Conservation (phyloP, 2,888 invertebrate genomes). For the Lymantria dispar region DNA sequence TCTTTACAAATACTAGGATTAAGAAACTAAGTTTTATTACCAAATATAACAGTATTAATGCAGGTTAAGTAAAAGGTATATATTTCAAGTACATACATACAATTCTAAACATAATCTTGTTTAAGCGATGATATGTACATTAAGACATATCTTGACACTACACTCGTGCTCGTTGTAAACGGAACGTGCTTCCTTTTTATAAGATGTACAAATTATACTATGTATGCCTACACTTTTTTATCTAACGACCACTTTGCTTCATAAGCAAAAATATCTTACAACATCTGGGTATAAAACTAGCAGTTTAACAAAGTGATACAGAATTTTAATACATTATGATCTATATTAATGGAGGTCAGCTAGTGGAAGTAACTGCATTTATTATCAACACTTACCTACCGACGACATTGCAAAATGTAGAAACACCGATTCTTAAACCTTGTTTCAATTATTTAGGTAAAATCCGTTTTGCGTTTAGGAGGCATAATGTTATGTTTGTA, state of each 20-base stretch:
- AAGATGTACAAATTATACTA: constrained; percentile 4
- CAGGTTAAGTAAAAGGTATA: constrained; percentile 50
- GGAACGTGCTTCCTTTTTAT: constrained; percentile 1
- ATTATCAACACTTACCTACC: constrained; percentile 50
- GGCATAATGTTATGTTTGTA: constrained; percentile 8
- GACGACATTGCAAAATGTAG: constrained; percentile 48
- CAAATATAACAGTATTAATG: constrained; percentile 52
- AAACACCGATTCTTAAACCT: constrained; percentile 41
- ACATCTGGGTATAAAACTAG: constrained; percentile 11
- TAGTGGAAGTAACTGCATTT: constrained; percentile 60
- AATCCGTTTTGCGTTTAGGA: constrained; percentile 26
- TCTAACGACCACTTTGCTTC: constrained; percentile 1
- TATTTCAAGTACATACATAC: constrained; percentile 46
- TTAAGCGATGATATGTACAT: constrained; percentile 17
- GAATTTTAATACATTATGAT: constrained; percentile 61
- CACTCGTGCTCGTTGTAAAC: constrained; percentile 3
- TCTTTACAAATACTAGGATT: constrained; percentile 62
- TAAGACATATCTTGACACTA: background rate
- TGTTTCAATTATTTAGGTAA: constrained; percentile 29
- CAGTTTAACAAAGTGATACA: constrained; percentile 20
- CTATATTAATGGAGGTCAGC: constrained; percentile 71
- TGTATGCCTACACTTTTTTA: constrained; percentile 11
- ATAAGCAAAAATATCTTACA: background rate
- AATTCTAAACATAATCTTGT: constrained; percentile 34
- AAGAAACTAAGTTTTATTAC: constrained; percentile 67